Conservation (phyloP, 23 tunicate species). For the Clavelina lepadiformis region DNA sequence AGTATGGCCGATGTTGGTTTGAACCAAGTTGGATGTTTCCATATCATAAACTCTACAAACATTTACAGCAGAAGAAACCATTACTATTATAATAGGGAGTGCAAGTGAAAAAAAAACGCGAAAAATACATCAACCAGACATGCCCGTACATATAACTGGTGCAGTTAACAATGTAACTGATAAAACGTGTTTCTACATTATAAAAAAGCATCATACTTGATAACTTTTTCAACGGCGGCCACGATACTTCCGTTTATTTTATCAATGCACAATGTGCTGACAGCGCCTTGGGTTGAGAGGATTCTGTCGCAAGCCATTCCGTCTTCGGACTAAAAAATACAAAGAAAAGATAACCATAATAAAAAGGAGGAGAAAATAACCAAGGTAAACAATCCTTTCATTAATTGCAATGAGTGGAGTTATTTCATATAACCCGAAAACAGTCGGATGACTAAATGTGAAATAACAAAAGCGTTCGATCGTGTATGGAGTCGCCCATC, state of each 20-base stretch:
- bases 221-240: conserved; percentile 71
- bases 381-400: no score
- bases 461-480: no score
- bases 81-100: neutral
- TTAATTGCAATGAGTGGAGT: no score
- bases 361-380: no score
- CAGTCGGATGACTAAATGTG: no score
- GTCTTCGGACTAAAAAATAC: conserved; percentile 75
- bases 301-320: conserved; percentile 67
- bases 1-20: conserved; percentile 83
- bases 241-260: conserved; percentile 78
- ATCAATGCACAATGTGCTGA: conserved; percentile 72
- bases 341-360: no score
- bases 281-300: conserved; percentile 67
- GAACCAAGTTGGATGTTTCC: conserved; percentile 77
- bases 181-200: conserved; percentile 52
- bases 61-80: neutral
- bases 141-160: neutral
- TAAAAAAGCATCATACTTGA: conserved; percentile 73
- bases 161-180: neutral
- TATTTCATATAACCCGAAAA: no score
- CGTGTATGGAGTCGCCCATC: no score
- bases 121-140: neutral
- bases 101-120: neutral
- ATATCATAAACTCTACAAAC: conserved; percentile 79